These are phyloP conservation scores for Anarhynchus alexandrinus DNA, from an alignment of 2,113 vertebrate genomes.

Conservation along the genomic window DNA sequence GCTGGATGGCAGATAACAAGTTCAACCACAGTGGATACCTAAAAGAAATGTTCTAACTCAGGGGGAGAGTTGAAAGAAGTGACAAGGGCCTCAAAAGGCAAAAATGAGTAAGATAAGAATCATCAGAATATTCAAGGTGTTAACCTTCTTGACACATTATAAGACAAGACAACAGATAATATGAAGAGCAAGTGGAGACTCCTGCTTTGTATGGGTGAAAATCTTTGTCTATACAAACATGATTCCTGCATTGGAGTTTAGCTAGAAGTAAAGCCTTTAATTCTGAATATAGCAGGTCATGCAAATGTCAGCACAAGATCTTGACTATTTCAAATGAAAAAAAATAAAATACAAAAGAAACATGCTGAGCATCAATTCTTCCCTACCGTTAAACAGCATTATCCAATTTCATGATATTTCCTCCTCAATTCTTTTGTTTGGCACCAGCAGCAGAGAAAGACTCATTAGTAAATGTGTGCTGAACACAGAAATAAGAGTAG, in stretches of 20 bases:
- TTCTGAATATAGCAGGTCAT: neutral
- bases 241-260: neutral
- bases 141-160: neutral
- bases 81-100: neutral
- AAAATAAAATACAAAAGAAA: neutral
- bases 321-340: neutral
- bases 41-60: neutral
- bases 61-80: neutral
- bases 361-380: neutral
- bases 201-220: neutral
- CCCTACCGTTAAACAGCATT: neutral
- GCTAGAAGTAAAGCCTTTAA: neutral
- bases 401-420: neutral
- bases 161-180: neutral
- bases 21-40: neutral
- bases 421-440: slow-evolving; percentile 2
- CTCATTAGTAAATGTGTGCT: slow-evolving; percentile 3
- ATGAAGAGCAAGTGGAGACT: neutral
- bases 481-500: slow-evolving; percentile 8
- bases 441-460: slow-evolving; percentile 6
- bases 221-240: neutral
- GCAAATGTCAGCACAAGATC: neutral
- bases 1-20: neutral
- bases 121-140: neutral
- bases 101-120: neutral